Base-by-base conservation (phyloP, 2,888 invertebrate species). In the Xylota segnis region DNA sequence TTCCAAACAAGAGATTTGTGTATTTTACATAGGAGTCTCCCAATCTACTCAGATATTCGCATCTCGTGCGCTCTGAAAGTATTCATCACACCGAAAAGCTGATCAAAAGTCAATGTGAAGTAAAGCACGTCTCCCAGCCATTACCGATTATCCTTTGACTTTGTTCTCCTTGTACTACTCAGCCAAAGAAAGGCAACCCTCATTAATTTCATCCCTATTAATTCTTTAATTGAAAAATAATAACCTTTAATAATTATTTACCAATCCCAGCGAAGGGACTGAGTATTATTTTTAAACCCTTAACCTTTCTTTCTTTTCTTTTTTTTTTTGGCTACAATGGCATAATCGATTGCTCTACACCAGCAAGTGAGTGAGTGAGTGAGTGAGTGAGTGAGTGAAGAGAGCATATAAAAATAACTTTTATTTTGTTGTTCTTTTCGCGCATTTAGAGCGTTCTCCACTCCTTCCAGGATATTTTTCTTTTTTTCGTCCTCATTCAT, bases 331-430 rank as follows among this genome's bases (percentile, higher is more conserved):
- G 34, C 68, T 61, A 71, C 71, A 84, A 84, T 71, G 27, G 58
- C 59, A 75, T 81, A 84, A 84, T 84, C 84, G 81, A 84, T 84
- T 81, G 52, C 74, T 61, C 32, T 37, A 32, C 70, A 23, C 23
- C 18, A 18, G 45, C 18, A 63, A 76, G 59, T 68, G 50, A 43
- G n/a, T n/a, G n/a, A n/a, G n/a, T n/a, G n/a, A n/a, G n/a, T n/a
- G n/a, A n/a, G n/a, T n/a, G n/a, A n/a, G 10, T 10, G 10, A 18
- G 47, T 29, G 68, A 76, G 59, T 68, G 50, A 43, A 29, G 58
- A 70, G 58, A 37, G 54, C 70, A 56, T 47, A 70, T 78, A 78
- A 59, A 79, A 79, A 79, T 52, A 59, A 54, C 40, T 56, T 72
- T 66, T 74, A 70, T 63, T 65, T 71, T 76, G 71, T 84, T 84